Evolutionary conservation across 2,113 vertebrate genomes (phyloP), one percentile per base, ranked within the genome.

Genomic region (Suricata suricatta): DNA sequence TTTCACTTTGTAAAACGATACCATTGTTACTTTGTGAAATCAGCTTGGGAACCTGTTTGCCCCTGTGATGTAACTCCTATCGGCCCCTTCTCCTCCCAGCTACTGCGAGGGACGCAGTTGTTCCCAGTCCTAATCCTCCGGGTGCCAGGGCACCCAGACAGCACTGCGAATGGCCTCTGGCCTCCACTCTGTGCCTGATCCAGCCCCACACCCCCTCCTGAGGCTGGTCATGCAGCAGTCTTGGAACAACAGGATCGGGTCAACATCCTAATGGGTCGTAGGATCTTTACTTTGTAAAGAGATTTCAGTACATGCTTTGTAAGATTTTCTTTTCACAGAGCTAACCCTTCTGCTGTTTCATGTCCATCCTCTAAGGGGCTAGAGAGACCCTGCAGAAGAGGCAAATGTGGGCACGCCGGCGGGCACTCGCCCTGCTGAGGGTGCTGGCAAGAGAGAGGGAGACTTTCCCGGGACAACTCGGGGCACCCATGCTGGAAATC

Each of bases 1-100:
- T 69, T 60, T 71, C 25, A 19, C 23, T 66, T 63, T 93, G 90
- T 68, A 27, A 44, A 72, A 89, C 85, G 92, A 66, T 23, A 44
- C 21, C 2, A 0, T 44, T 38, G 13, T 4, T 63, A 74, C 77
- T 91, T 74, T 31, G 31, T 66, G n/a, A 89, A 84, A 27, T 50
- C 44, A 14, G 63, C 3, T 0, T 25, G 13, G 57, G 66, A 54
- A 47, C 25, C 76, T 25, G 12, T 44, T 60, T 11, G 12, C 44
- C n/a, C 25, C 6, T 1, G 19, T 7, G 17, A 35, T 0, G 21
- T 11, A n/a, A 33, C 84, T 69, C 38, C 63, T 11, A 5, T 21
- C 3, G 1, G 80, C 9, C 19, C 47, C 12, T 41, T 85, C 79
- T 77, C 54, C 29, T 69, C 50, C 35, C 35, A 79, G n/a, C n/a